Percentiles rank a stretch among this genome's conserved stretches.
Conservation (phyloP, 2,797 vertebrate species). For the Pogoniulus pusillus region DNA sequence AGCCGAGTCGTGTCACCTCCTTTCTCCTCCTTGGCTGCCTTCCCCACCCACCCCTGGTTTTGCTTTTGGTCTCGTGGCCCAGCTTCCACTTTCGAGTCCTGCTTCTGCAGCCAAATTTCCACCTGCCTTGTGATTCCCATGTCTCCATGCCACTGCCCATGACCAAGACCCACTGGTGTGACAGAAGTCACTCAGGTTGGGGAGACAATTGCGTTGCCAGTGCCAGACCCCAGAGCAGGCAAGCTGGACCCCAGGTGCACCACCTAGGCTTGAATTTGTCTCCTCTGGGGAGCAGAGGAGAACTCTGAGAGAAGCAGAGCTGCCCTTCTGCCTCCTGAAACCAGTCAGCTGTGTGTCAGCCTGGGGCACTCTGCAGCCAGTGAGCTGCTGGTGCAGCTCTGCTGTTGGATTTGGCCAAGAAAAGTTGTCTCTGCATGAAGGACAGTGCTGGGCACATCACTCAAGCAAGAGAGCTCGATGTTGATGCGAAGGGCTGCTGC, state of each 20-base stretch:
- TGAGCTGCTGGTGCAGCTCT: background rate
- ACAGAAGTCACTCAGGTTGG: rapidly evolving
- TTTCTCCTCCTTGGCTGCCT: background rate
- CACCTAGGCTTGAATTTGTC: background rate
- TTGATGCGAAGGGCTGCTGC: background rate
- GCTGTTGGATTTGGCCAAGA: background rate
- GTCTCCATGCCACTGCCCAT: background rate
- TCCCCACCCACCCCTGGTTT: background rate
- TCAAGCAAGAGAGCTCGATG: background rate
- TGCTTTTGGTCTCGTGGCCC: conserved; percentile 52
- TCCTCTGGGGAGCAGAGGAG: background rate
- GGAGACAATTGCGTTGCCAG: background rate
- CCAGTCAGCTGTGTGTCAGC: background rate
- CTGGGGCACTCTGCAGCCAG: background rate
- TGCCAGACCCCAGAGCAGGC: background rate
- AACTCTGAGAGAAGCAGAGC: background rate
- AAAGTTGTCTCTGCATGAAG: background rate
- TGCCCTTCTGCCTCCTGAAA: background rate
- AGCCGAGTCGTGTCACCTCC: background rate
- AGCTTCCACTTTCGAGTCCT: conserved; percentile 36
- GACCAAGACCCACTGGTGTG: background rate
- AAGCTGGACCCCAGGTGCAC: background rate
- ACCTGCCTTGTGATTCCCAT: background rate
- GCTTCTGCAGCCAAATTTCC: conserved; percentile 12
- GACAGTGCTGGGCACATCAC: background rate